Evolutionary conservation across 2,888 invertebrate species (phyloP).

Genomic region (Lepeophtheirus nordmannii): DNA sequence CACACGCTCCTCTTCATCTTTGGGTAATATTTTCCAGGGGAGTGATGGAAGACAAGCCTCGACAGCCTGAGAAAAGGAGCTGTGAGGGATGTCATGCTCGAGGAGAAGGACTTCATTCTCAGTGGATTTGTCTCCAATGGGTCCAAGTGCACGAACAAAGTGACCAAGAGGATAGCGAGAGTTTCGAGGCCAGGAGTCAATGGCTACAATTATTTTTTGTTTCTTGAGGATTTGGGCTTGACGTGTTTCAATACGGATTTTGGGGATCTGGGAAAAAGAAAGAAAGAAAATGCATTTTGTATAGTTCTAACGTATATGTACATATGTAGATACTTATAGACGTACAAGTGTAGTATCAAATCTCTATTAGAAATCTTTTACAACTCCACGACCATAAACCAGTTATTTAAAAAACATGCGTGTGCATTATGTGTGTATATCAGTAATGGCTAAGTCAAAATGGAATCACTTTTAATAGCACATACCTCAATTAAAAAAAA

Average conservation of each 20-base stretch:
- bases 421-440: too few relatives aligned
- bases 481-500: too few relatives aligned
- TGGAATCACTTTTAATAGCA: too few relatives aligned
- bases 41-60: slow-evolving; percentile 71
- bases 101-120: slow-evolving; percentile 87
- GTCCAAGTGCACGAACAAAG: slow-evolving; percentile 80
- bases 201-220: slow-evolving; percentile 81
- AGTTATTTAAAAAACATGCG: too few relatives aligned
- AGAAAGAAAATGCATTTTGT: too few relatives aligned
- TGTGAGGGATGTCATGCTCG: slow-evolving; percentile 93
- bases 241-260: slow-evolving; percentile 79
- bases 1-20: slow-evolving; percentile 59
- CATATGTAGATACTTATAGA: too few relatives aligned
- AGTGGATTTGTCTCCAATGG: slow-evolving; percentile 78
- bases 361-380: too few relatives aligned
- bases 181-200: slow-evolving; percentile 88
- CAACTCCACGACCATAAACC: too few relatives aligned
- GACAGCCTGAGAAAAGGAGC: slow-evolving; percentile 84
- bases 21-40: slow-evolving; percentile 65
- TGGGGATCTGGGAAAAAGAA: slow-evolving; percentile 41
- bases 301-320: too few relatives aligned
- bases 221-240: slow-evolving; percentile 51
- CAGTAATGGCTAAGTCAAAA: too few relatives aligned
- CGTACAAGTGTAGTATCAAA: too few relatives aligned
- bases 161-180: slow-evolving; percentile 59